Percentiles rank a stretch among this genome's conserved stretches.
Evolutionary conservation across 1,140 invertebrate species (phyloP).

Genomic region (Euwallacea similis): DNA sequence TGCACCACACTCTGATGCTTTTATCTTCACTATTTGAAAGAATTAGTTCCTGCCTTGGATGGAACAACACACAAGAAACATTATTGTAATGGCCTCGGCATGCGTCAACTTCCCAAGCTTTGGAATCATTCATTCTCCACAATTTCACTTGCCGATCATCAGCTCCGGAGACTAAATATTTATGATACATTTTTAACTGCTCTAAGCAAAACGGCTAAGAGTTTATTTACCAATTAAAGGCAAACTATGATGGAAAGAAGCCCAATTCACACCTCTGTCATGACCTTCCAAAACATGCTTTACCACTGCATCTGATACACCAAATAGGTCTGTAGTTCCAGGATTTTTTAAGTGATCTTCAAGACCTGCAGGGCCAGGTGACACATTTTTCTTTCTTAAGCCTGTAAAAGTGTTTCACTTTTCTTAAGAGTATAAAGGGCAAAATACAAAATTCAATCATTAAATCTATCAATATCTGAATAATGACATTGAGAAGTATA

Average conservation of each 20-base stretch:
- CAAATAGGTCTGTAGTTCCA: constrained; percentile 92
- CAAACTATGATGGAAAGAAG: constrained; percentile 91
- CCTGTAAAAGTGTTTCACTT: too few relatives aligned
- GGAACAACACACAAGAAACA: constrained; percentile 97
- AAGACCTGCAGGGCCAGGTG: constrained; percentile 87
- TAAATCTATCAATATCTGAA: too few relatives aligned
- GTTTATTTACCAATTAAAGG: constrained; percentile 74
- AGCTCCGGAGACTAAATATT: constrained; percentile 79
- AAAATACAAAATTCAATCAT: too few relatives aligned
- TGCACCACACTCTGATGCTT: constrained; percentile 98
- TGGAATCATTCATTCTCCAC: constrained; percentile 98
- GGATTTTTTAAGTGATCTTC: constrained; percentile 89
- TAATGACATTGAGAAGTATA: too few relatives aligned
- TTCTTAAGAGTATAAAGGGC: too few relatives aligned
- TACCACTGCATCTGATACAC: constrained; percentile 95
- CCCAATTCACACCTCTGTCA: constrained; percentile 98
- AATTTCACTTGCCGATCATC: constrained; percentile 98
- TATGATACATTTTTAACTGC: background rate
- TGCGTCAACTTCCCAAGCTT: constrained; percentile 99
- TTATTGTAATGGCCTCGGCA: constrained; percentile 99
- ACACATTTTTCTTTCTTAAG: constrained; percentile 95
- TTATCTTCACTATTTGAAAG: constrained; percentile 98
- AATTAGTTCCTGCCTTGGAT: constrained; percentile 95
- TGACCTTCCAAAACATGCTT: constrained; percentile 98
- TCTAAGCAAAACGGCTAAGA: constrained; percentile 5